A percentile compares a stretch with the other conserved stretches of the same genome.
Evolutionary conservation across 2,113 vertebrate genomes (phyloP).

Genomic region (Gyps fulvus): DNA sequence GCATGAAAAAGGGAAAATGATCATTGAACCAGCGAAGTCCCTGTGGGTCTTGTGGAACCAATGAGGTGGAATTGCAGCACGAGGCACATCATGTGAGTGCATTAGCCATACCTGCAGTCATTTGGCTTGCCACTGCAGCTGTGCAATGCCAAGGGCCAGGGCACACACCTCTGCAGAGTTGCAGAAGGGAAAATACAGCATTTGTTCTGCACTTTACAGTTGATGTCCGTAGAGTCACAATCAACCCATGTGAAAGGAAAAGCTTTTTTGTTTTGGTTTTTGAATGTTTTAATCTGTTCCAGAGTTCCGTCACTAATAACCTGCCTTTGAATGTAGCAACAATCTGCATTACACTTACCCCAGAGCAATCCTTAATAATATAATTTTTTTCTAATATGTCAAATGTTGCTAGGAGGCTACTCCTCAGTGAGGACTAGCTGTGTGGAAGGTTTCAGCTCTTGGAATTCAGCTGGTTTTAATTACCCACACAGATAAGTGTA

Average conservation of each 20-base stretch:
- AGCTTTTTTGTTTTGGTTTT: background rate
- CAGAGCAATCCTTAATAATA: background rate
- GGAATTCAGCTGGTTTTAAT: conserved; percentile 47
- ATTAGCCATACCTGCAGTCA: background rate
- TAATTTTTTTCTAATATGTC: conserved; percentile 2
- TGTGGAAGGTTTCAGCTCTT: background rate
- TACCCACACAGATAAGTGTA: conserved; percentile 43
- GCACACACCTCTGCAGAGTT: background rate
- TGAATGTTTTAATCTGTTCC: background rate
- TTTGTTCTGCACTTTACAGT: background rate
- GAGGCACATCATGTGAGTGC: background rate
- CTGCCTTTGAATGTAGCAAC: background rate
- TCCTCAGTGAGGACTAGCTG: background rate
- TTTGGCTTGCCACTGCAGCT: background rate
- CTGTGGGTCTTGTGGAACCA: background rate
- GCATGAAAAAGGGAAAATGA: background rate
- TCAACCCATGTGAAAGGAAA: background rate
- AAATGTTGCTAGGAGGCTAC: background rate
- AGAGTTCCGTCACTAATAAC: background rate
- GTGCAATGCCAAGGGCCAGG: background rate
- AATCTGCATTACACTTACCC: background rate
- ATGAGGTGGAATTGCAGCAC: background rate
- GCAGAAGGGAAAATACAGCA: background rate
- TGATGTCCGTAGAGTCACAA: background rate
- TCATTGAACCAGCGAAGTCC: background rate